Evolutionary conservation across 2,888 invertebrate species (phyloP).

Genomic region (Idaea biselata): DNA sequence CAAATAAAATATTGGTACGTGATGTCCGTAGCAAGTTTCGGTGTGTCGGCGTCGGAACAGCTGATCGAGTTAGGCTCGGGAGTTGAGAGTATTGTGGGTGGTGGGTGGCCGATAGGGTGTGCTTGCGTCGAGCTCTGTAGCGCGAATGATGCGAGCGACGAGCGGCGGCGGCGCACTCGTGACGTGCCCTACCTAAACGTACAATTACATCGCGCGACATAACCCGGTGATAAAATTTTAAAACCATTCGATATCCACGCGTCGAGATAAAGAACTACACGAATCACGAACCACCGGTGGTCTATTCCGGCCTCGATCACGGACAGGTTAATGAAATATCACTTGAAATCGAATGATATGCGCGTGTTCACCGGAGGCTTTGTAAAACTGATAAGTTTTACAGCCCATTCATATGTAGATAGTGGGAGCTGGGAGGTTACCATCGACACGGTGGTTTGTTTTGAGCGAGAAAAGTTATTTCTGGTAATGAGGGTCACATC

Average conservation of each 20-base stretch:
- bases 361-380: constrained; percentile 39
- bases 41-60: constrained; percentile 51
- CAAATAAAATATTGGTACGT: constrained; percentile 43
- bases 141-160: constrained; percentile 69
- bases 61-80: constrained; percentile 62
- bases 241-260: constrained; percentile 69
- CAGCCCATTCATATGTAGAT: constrained; percentile 31
- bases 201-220: constrained; percentile 57
- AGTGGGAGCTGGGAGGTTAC: constrained; percentile 7
- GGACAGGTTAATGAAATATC: constrained; percentile 49
- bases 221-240: constrained; percentile 59
- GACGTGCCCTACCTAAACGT: constrained; percentile 63
- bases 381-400: constrained; percentile 31
- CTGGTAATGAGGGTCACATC: constrained; percentile 15
- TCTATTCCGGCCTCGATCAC: constrained; percentile 50
- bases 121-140: constrained; percentile 62
- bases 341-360: constrained; percentile 49
- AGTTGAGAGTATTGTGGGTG: constrained; percentile 40
- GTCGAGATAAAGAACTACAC: constrained; percentile 44
- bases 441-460: constrained; percentile 24
- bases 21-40: constrained; percentile 40
- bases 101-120: constrained; percentile 50
- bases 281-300: constrained; percentile 51
- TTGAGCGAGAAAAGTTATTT: constrained; percentile 16
- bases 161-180: constrained; percentile 69